Conservation (phyloP, 2,888 invertebrate genomes). For the Nymphalis c-album region DNA sequence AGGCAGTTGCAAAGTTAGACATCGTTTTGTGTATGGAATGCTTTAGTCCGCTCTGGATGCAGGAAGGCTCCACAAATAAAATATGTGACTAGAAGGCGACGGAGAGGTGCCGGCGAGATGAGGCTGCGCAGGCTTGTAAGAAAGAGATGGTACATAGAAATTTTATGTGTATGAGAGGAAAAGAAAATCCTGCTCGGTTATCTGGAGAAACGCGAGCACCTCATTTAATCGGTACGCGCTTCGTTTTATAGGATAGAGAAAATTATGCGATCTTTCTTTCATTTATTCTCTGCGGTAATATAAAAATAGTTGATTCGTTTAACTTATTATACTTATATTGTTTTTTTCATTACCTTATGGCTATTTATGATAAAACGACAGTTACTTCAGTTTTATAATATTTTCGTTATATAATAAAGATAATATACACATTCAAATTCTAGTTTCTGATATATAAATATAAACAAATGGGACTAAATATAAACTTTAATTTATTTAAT, state of each 20-base stretch:
- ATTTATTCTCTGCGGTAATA: constrained; percentile 29
- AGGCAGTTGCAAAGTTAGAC: constrained; percentile 31
- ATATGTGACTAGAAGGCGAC: constrained; percentile 81
- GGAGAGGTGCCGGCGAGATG: constrained; percentile 77
- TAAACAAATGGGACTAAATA: no score
- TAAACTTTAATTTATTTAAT: background rate
- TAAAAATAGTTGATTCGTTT: background rate
- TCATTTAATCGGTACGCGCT: constrained; percentile 81
- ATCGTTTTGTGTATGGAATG: constrained; percentile 61
- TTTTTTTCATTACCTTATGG: background rate
- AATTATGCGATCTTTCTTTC: constrained; percentile 67
- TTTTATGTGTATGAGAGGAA: constrained; percentile 51
- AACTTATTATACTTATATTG: background rate
- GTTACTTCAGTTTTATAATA: background rate
- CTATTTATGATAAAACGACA: background rate
- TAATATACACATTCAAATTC: no score
- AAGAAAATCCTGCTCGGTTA: constrained; percentile 62
- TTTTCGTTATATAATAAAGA: no score
- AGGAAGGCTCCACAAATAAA: constrained; percentile 81
- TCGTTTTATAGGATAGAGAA: constrained; percentile 75
- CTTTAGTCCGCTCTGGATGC: constrained; percentile 75
- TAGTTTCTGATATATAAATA: no score
- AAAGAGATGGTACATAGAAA: constrained; percentile 51
- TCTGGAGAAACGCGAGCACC: constrained; percentile 81
- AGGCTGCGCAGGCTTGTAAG: constrained; percentile 68